Base-by-base conservation (phyloP, 2,888 invertebrate genomes). In the Troides helena region DNA sequence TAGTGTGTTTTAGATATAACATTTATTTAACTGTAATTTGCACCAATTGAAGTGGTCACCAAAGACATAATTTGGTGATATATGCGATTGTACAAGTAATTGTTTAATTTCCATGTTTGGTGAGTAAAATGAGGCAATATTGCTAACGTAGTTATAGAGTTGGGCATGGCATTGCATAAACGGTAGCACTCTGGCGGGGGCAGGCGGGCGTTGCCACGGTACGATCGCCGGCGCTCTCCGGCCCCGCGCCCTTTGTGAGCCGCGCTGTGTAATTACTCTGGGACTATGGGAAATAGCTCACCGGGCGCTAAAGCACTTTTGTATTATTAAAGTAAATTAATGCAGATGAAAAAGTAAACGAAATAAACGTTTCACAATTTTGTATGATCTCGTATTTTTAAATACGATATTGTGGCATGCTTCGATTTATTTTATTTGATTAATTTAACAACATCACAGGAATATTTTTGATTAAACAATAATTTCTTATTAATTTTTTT, bases 231-330 rank as follows among this genome's bases (percentile, higher is more conserved):
- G 58, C 76, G 79, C 83, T 79, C 78, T 78, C 76, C 76, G 72
- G 74, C 80, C 78, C 39, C 69, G 66, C 78, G 81, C 81, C 85
- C 86, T 89, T 88, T 89, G 89, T 86, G 85, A 84, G 79, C 80
- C 78, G 81, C 81, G 76, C 78, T 83, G 85, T 85, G 85, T 91
- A 90, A 91, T 90, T 90, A 90, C 89, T 89, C 85, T 79, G 89
- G 90, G 89, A 86, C 88, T 84, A 86, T 87, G 91, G 90, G 90
- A 89, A 89, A 88, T 89, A 85, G 82, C 86, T 86, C 83, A 85
- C 81, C 83, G 83, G 82, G 79, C 80, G 82, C 82, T 80, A 83
- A 81, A 87, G 80, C 80, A 84, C 85, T 84, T 87, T 84, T 84
- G 80, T 85, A 82, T 85, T 87, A 86, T 87, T 86, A 82, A 81